A percentile compares a stretch with the other conserved stretches of the same genome.
phyloP scores from a whole-genome alignment of 2,797 vertebrate species.

The Lates japonicus region DNA sequence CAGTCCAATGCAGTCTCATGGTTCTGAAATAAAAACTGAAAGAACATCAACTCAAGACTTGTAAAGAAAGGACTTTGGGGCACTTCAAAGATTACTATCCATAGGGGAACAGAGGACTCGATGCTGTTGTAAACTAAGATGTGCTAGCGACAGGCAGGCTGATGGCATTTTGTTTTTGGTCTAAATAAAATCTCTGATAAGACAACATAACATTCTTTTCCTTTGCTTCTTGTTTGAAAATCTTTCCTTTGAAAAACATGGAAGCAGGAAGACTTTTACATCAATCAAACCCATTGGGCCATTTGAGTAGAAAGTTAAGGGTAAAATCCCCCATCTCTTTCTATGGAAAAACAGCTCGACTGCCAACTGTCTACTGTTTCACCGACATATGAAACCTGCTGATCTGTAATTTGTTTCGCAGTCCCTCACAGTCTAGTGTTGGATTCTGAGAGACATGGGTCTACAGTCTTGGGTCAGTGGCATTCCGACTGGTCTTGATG shows the following conservation, averaged over 20 bases:
- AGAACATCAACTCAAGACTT: conserved; percentile 66
- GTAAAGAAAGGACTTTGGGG: conserved; percentile 70
- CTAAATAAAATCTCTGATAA: conserved; percentile 63
- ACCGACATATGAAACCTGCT: conserved; percentile 32
- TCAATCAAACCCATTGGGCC: conserved; percentile 46
- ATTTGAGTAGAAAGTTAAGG: conserved; percentile 41
- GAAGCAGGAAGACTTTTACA: conserved; percentile 41
- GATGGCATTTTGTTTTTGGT: conserved; percentile 65
- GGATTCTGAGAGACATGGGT: conserved; percentile 26
- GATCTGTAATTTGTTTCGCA: conserved; percentile 59
- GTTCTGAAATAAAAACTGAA: conserved; percentile 60
- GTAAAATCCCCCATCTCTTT: conserved; percentile 7
- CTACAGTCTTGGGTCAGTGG: conserved; percentile 52
- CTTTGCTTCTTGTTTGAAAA: conserved; percentile 51
- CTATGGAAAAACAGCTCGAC: background rate
- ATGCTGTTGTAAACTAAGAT: too few relatives aligned
- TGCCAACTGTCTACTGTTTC: conserved; percentile 15
- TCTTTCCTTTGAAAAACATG: conserved; percentile 42
- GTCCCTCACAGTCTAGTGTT: conserved; percentile 34
- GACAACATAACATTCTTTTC: conserved; percentile 49
- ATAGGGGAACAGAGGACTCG: conserved; percentile 55
- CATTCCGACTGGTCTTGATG: conserved; percentile 52
- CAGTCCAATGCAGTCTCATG: conserved; percentile 53
- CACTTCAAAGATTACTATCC: conserved; percentile 64
- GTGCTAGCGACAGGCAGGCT: conserved; percentile 50